Conservation (phyloP, 2,797 vertebrate species). For the Alca torda region DNA sequence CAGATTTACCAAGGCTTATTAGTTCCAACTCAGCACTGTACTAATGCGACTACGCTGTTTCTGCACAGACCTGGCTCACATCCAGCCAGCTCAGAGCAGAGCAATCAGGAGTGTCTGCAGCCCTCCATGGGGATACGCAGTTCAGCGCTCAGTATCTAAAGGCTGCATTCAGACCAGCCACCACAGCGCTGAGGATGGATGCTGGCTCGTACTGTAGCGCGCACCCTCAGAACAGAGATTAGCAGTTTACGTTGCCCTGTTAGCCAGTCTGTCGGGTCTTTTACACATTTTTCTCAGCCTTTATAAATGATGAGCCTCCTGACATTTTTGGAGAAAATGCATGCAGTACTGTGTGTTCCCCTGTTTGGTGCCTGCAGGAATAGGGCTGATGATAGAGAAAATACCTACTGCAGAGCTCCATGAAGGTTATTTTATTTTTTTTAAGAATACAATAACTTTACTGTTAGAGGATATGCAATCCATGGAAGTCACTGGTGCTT, state of each 20-base stretch:
- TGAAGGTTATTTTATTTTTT: neutral
- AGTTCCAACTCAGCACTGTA: neutral
- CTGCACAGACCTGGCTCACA: neutral
- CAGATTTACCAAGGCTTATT: neutral
- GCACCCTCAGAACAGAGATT: neutral
- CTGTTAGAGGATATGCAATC: neutral
- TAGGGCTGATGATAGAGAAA: neutral
- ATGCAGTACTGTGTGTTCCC: neutral
- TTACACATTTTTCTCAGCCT: neutral
- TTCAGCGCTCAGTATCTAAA: neutral
- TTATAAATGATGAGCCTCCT: neutral
- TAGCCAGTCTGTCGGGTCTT: neutral
- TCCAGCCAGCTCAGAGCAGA: neutral
- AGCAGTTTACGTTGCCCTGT: neutral
- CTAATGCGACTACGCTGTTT: neutral
- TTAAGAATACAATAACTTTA: neutral
- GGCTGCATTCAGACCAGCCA: neutral
- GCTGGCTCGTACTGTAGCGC: neutral
- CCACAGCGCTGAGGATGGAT: neutral
- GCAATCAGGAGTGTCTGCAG: neutral
- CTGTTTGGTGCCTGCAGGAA: neutral
- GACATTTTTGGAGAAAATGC: neutral
- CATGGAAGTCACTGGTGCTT: neutral
- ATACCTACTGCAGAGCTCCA: neutral
- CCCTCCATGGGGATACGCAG: neutral